A percentile compares a stretch with the other conserved stretches of the same genome.
Evolutionary conservation across 1,140 invertebrate species (phyloP).

Genomic region (Lordiphosa stackelbergi): DNA sequence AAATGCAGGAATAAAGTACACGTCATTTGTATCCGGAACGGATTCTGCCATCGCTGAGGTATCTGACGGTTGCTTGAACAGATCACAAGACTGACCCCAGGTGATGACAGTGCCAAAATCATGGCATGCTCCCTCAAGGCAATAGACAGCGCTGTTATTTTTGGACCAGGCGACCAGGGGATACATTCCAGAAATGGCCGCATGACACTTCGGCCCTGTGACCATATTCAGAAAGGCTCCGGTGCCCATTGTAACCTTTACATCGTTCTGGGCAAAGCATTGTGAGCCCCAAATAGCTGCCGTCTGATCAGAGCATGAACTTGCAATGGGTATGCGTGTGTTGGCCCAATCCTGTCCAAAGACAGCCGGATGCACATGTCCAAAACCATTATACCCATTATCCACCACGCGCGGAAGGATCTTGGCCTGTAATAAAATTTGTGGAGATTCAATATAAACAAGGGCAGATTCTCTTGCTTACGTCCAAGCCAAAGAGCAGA

Average conservation of each 20-base stretch:
- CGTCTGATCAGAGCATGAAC: constrained; percentile 86
- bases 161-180: constrained; percentile 90
- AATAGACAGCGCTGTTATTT: constrained; percentile 80
- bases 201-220: constrained; percentile 86
- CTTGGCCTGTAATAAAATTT: constrained; percentile 77
- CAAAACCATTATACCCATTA: constrained; percentile 86
- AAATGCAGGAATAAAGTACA: constrained; percentile 95
- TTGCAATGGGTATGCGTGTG: constrained; percentile 84
- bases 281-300: constrained; percentile 95
- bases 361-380: constrained; percentile 80
- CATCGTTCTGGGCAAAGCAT: constrained; percentile 88
- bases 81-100: constrained; percentile 88
- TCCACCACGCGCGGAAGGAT: constrained; percentile 90
- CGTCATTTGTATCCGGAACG: constrained; percentile 86
- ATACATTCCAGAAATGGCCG: constrained; percentile 89
- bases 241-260: constrained; percentile 96
- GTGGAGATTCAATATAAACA: constrained; percentile 76
- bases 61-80: constrained; percentile 84
- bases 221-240: constrained; percentile 94
- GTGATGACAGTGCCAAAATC: constrained; percentile 93
- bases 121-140: constrained; percentile 90
- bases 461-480: constrained; percentile 78
- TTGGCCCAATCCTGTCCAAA: constrained; percentile 82
- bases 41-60: constrained; percentile 84
- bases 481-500: constrained; percentile 80